These are phyloP conservation scores for Dinocampus coccinellae DNA, from an alignment of 2,888 invertebrate species.

Conservation along the genomic window DNA sequence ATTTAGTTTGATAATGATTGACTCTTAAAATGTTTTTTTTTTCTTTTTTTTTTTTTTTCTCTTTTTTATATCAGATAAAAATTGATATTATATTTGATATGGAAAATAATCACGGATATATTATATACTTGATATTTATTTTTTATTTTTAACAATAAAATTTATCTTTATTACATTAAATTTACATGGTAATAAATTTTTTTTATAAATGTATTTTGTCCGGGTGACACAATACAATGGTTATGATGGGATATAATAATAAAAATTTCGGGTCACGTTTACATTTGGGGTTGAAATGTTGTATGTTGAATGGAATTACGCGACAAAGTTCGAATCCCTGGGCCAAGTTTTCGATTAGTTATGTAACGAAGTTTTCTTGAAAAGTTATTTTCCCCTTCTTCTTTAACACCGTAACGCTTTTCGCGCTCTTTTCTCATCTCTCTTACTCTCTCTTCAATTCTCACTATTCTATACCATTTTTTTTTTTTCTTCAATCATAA, in stretches of 20 bases:
- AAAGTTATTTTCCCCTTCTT: background rate
- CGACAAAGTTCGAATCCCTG: conserved; percentile 28
- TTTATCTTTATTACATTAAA: background rate
- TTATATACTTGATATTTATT: too few species aligned
- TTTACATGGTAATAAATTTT: background rate
- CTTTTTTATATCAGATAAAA: too few species aligned
- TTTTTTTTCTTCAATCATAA: background rate
- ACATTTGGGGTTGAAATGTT: conserved; percentile 21
- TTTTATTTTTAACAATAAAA: too few species aligned
- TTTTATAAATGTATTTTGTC: background rate
- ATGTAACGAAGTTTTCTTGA: conserved; percentile 38
- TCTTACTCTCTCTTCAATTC: too few species aligned
- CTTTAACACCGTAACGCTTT: background rate
- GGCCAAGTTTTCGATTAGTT: conserved; percentile 41
- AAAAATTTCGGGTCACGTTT: conserved; percentile 32
- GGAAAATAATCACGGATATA: too few species aligned
- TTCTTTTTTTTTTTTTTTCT: too few species aligned
- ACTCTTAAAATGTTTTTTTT: too few species aligned
- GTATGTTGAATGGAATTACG: conserved; percentile 31
- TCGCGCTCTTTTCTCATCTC: too few species aligned
- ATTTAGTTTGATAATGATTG: too few species aligned
- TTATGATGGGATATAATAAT: background rate
- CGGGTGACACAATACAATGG: background rate
- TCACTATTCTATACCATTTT: too few species aligned
- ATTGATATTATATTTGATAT: too few species aligned